Conservation (phyloP, 2,888 invertebrate genomes). For the Schizaphis graminum region DNA sequence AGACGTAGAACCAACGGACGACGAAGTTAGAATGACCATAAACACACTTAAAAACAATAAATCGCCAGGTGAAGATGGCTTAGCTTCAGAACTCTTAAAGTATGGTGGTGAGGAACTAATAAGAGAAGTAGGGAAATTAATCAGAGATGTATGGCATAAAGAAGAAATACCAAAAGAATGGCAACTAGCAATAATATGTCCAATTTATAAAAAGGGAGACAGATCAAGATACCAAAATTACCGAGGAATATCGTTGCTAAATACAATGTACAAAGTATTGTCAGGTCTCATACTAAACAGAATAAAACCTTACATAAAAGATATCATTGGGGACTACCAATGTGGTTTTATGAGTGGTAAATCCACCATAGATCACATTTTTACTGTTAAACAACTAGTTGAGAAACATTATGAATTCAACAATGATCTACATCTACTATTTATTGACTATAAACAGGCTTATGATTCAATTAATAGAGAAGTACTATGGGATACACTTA, state of each 20-base stretch:
- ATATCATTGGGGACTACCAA: conserved; percentile 18
- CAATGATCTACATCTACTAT: no score
- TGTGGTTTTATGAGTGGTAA: conserved; percentile 4
- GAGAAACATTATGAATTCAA: not conserved
- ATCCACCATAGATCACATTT: not conserved
- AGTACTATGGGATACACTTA: not conserved
- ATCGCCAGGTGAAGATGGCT: conserved; percentile 21
- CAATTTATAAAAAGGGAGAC: not conserved
- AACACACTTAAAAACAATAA: conserved; percentile 16
- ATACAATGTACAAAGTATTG: not conserved
- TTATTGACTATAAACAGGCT: no score
- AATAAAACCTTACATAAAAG: conserved; percentile 10
- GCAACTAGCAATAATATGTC: not conserved
- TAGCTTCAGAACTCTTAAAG: not conserved
- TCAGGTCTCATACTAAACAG: not conserved
- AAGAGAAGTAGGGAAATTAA: conserved; percentile 10
- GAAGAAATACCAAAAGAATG: not conserved
- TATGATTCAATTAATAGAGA: not conserved
- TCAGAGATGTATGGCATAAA: conserved; percentile 11
- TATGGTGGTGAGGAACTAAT: not conserved
- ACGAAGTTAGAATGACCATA: not conserved
- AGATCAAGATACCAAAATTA: no score
- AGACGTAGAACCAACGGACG: not conserved
- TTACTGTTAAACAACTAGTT: not conserved
- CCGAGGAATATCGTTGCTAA: not conserved